Evolutionary conservation across 2,888 invertebrate genomes (phyloP).

Genomic region (Cataglyphis livida): DNA sequence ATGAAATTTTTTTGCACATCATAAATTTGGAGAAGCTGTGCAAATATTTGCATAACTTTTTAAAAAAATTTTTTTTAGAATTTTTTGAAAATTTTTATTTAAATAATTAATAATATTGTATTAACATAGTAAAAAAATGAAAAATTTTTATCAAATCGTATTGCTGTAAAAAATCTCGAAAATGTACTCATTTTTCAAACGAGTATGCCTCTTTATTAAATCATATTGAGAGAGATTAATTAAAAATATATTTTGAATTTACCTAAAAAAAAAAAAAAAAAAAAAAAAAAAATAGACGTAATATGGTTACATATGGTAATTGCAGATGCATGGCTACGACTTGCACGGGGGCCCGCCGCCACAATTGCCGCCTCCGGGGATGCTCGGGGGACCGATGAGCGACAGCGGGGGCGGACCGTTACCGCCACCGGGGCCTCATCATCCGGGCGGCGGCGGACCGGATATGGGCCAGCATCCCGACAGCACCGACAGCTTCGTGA

Average conservation of each 20-base stretch:
- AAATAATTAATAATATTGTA: too few species aligned
- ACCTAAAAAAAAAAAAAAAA: not conserved
- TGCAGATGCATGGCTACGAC: slow-evolving; percentile 97
- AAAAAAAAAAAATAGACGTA: not conserved
- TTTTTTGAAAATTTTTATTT: too few species aligned
- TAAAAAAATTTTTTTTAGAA: too few species aligned
- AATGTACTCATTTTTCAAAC: too few species aligned
- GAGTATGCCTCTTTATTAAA: too few species aligned
- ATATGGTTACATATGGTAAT: slow-evolving; percentile 14
- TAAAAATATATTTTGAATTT: not conserved
- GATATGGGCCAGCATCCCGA: slow-evolving; percentile 92
- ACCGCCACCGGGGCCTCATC: slow-evolving; percentile 81
- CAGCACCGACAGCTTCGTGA: slow-evolving; percentile 95
- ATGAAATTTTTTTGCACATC: too few species aligned
- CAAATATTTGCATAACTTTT: too few species aligned
- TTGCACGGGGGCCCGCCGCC: slow-evolving; percentile 86
- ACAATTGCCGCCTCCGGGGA: slow-evolving; percentile 82
- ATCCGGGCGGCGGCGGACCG: slow-evolving; percentile 82
- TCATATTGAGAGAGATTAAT: too few species aligned
- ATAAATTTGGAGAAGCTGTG: too few species aligned
- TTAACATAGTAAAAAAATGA: too few species aligned
- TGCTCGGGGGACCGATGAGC: slow-evolving; percentile 84
- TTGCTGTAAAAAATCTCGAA: too few species aligned
- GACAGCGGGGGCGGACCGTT: slow-evolving; percentile 80
- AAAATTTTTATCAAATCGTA: too few species aligned